Evolutionary conservation across 2,113 vertebrate genomes (phyloP), one percentile per base, ranked within the genome.

Genomic region (Passerina amoena): DNA sequence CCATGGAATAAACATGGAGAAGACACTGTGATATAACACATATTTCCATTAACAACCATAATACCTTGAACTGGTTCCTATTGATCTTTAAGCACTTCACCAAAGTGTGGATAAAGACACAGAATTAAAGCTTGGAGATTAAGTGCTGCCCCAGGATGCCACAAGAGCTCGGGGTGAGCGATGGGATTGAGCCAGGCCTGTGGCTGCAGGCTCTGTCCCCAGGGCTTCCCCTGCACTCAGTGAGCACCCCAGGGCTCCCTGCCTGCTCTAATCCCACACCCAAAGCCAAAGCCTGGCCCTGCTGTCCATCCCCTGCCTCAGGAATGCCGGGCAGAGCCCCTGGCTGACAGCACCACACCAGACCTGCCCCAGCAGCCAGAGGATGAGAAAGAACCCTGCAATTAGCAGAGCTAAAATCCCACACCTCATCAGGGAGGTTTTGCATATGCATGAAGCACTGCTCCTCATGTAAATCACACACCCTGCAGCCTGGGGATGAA

Each of bases 361-460:
- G 66, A 93, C 54, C 96, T 89, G 96, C 84, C 82, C 51, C 87
- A 82, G 10, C 20, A 35, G 93, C 95, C 96, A 72, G 85, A 82
- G 93, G 90, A 97, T 86, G 96, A 96, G 93, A 77, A 76, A 83
- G 71, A 86, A 37, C 73, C 50, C 51, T 44, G 76, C 66, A 95
- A 97, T 88, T 86, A 81, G 56, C 20, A 2, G 79, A 64, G 93
- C 90, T 82, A 40, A 7, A 96, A 93, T 60, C 85, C 94, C 71
- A 80, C 82, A 6, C 88, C 97, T 97, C 96, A 96, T 95, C 97
- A 96, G 87, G 2, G 15, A 88, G 79, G 73, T 61, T 92, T 81
- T 97, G 96, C 92, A 86, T 59, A 87, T 17, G 86, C 86, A 94
- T 87, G 14, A 76, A 91, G 64, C 73, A 92, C 92, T 94, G 97